Percentiles rank a stretch among this genome's conserved stretches.
Evolutionary conservation across 1,140 invertebrate species (phyloP).

Genomic region (Papilio helenus): DNA sequence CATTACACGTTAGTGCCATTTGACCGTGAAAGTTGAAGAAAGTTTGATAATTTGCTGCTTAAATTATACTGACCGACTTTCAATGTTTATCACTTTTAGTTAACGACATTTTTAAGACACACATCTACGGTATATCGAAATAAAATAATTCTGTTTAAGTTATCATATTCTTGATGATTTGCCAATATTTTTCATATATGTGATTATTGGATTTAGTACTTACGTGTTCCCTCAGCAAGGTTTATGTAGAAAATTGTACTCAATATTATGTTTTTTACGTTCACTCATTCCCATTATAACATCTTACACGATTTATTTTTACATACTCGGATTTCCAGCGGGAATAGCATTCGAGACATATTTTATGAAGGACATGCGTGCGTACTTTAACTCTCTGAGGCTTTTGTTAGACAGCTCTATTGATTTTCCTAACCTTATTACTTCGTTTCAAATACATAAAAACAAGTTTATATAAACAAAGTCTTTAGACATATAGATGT

Average conservation of each 20-base stretch:
- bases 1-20: conserved; percentile 19
- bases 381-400: neutral
- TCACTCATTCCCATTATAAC: neutral
- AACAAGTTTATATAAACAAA: too few species aligned
- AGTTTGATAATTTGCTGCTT: conserved; percentile 17
- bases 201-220: too few species aligned
- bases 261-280: neutral
- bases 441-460: neutral
- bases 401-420: neutral
- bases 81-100: conserved; percentile 20
- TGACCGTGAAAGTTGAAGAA: conserved; percentile 26
- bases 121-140: neutral
- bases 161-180: neutral
- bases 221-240: too few species aligned
- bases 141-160: neutral
- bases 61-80: conserved; percentile 15
- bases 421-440: neutral
- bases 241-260: too few species aligned
- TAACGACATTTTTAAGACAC: neutral
- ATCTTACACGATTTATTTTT: neutral
- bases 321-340: neutral
- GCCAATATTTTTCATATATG: neutral
- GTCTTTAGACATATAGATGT: neutral
- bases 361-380: neutral
- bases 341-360: neutral